Evolutionary conservation across 2,888 invertebrate genomes (phyloP), one percentile per base, ranked within the genome.

Genomic region (Drosophila percnosoma): DNA sequence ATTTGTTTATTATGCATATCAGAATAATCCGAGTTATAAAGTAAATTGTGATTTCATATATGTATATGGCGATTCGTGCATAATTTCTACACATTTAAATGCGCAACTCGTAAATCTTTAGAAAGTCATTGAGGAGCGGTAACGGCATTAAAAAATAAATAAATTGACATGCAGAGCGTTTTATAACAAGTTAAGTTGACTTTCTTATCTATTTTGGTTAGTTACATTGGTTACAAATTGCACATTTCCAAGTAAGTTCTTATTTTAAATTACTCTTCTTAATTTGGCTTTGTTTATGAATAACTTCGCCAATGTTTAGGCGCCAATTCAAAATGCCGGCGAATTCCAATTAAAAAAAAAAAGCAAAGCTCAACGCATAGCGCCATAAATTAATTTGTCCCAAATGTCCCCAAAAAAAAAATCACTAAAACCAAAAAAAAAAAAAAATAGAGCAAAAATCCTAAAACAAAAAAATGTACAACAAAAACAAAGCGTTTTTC

Each of bases 311-410:
- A 72, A 58, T 59, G 54, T 27, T 42, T 60, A 52, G 64, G 68
- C 60, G 73, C 59, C 75, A 74, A 67, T 38, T 59, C 52, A 13
- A 54, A 29, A 40, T 34, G 45, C 38, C 36, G 36, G 57, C 57
- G n/a, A 61, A 68, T 68, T 65, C 65, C 69, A 36, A 75, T 51
- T 51, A 38, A 55, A 38, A 66, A 10, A 72, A 53, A 58, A 18
- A 55, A 61, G 55, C 54, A 68, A 53, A 66, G 8, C 57, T 68
- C 27, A 62, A 69, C 48, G 21, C 38, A 38, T 53, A 64, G 68
- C 73, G 68, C 74, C 79, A 85, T 82, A 76, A 82, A 87, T 79
- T 82, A 58, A 68, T 70, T 69, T 82, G 75, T 83, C 76, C 83
- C 75, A 72, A 84, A 78, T 73, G 74, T 78, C 67, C 66, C 67